Base-by-base conservation (phyloP, 2,113 vertebrate species). In the Benitochromis conjunctus region DNA sequence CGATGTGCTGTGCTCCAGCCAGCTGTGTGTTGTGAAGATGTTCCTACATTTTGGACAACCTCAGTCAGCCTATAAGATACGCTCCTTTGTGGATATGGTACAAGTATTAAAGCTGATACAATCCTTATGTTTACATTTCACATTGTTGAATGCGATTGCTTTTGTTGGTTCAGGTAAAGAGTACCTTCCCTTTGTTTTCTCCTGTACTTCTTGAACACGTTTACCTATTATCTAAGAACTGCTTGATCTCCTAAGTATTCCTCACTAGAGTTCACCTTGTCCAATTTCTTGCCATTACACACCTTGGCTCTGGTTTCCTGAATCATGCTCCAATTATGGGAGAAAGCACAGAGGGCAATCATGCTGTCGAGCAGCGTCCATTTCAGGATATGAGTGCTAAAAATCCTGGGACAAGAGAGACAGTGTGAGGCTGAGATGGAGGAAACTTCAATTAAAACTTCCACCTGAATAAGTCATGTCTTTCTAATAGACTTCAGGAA, bases 391-490 rank as follows among this genome's bases (percentile, higher is more conserved):
- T 51, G 36, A 77, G 66, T 74, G 71, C 9, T 14, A 5, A 16
- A 54, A 87, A 64, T 24, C 38, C 6, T 2, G 8, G 12, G 8
- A 56, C 3, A 13, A 43, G 5, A 36, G 41, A 76, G 31, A 34
- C 57, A 0, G 71, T n/a, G 24, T 3, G 9, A 24, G 21, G 46
- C 41, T 19, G 48, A 46, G 29, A 66, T 19, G 24, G 38, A 58
- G 58, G 64, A 86, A 85, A 80, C 87, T 94, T 95, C 86, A 94
- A 93, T 96, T 91, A 93, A 92, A 94, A 91, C 82, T 84, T 43
- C 57, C 83, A 88, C 89, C 89, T 93, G 86, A 94, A 94, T 94
- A 95, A 96, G 93, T 94, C 89, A 95, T 95, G 93, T 88, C 85
- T 90, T 92, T 93, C 86, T 93, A 93, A 95, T 93, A 88, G 92